A percentile compares a stretch with the other conserved stretches of the same genome.
Evolutionary conservation across 30 jellyfish, hydroid and myxozoan species (phyloP).

Genomic region (Haliclystus octoradiatus): DNA sequence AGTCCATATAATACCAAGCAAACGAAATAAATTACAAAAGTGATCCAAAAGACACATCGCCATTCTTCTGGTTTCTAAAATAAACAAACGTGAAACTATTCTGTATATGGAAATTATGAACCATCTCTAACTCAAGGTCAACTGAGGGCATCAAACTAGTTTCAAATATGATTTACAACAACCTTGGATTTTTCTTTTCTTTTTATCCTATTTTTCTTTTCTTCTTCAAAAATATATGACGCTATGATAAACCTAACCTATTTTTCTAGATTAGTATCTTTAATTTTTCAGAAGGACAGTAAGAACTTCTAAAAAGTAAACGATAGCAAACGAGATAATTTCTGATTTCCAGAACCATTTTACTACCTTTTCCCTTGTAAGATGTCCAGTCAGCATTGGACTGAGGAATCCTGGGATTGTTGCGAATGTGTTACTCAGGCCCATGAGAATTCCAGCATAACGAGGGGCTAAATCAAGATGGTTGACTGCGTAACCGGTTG

Average conservation of each 20-base stretch:
- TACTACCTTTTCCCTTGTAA: slow-evolving; percentile 60
- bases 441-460: slow-evolving; percentile 84
- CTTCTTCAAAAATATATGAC: too few species aligned
- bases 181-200: too few species aligned
- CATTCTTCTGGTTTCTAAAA: slow-evolving; percentile 77
- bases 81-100: not conserved
- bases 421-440: slow-evolving; percentile 84
- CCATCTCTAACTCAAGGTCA: not conserved
- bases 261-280: too few species aligned
- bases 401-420: slow-evolving; percentile 87
- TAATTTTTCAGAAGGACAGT: too few species aligned
- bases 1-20: slow-evolving; percentile 51
- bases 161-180: too few species aligned
- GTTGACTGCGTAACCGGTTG: slow-evolving; percentile 90
- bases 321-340: not conserved
- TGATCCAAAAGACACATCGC: slow-evolving; percentile 78
- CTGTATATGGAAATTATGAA: not conserved
- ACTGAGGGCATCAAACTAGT: not conserved
- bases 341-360: too few species aligned
- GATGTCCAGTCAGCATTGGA: slow-evolving; percentile 79
- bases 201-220: too few species aligned
- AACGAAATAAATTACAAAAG: slow-evolving; percentile 51
- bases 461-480: slow-evolving; percentile 87
- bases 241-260: too few species aligned
- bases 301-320: not conserved